A percentile compares a stretch with the other conserved stretches of the same genome.
Conservation (phyloP, 2,888 invertebrate species). For the Homarus gammarus region DNA sequence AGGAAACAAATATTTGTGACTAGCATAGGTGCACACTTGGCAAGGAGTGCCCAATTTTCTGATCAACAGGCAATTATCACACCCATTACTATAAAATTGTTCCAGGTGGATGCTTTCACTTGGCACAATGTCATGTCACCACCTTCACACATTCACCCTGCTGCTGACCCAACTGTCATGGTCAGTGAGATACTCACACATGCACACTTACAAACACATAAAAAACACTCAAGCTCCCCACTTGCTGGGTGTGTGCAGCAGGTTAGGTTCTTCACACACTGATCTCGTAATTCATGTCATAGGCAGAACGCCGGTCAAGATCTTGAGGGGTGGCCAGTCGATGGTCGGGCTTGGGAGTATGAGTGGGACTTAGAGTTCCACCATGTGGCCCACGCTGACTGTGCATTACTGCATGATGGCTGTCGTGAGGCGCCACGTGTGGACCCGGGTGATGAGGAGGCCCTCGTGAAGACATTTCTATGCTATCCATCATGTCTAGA, state of each 20-base stretch:
- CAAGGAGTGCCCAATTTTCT: constrained; percentile 57
- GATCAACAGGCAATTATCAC: constrained; percentile 32
- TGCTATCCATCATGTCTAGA: constrained; percentile 92
- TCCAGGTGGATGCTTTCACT: constrained; percentile 53
- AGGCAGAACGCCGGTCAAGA: constrained; percentile 78
- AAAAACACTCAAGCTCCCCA: constrained; percentile 58
- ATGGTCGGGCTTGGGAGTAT: constrained; percentile 69
- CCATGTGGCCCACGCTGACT: constrained; percentile 50
- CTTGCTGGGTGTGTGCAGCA: constrained; percentile 25
- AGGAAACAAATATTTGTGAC: constrained; percentile 63
- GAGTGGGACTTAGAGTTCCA: constrained; percentile 61
- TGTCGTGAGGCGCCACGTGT: constrained; percentile 38
- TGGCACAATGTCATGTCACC: constrained; percentile 67
- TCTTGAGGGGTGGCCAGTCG: constrained; percentile 71
- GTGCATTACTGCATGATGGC: constrained; percentile 45
- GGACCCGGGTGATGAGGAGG: constrained; percentile 54
- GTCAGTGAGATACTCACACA: constrained; percentile 38
- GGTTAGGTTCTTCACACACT: constrained; percentile 85
- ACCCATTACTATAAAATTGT: constrained; percentile 14
- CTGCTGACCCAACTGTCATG: constrained; percentile 37
- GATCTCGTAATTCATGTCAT: constrained; percentile 97
- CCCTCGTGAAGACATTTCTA: constrained; percentile 78
- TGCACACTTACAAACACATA: constrained; percentile 49
- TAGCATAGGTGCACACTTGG: constrained; percentile 71
- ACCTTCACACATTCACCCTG: constrained; percentile 38